Evolutionary conservation across 2,113 vertebrate species (phyloP).

Genomic region (Australoheros scitulus): DNA sequence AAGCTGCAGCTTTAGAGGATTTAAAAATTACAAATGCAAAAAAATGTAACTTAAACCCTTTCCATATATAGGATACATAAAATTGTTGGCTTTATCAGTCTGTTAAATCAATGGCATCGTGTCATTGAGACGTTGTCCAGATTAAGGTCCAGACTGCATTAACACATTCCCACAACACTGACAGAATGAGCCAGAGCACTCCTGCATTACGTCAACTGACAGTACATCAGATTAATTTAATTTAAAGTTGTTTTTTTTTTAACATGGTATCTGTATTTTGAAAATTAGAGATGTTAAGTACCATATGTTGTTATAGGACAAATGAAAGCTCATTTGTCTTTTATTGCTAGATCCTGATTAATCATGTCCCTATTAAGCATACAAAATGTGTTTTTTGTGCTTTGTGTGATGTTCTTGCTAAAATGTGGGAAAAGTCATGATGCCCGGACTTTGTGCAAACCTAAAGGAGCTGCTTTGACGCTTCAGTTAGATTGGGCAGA

Average conservation of each 20-base stretch:
- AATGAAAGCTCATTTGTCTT: neutral
- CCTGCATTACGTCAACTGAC: fast-evolving
- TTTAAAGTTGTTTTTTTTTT: too few species aligned
- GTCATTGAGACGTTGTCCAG: neutral
- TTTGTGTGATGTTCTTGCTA: neutral
- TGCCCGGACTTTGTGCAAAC: neutral
- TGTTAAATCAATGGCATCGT: neutral
- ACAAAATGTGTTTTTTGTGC: neutral
- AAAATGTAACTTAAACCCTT: neutral
- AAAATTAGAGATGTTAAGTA: neutral
- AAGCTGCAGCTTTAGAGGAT: neutral
- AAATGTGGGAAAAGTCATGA: neutral
- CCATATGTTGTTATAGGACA: too few species aligned
- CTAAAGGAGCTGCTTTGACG: neutral
- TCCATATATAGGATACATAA: neutral
- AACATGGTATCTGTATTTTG: neutral
- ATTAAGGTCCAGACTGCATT: neutral
- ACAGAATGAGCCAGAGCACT: neutral
- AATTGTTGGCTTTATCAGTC: neutral
- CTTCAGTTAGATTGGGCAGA: neutral
- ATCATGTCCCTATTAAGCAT: neutral
- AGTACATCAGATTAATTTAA: neutral
- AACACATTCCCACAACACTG: neutral
- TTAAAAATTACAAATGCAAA: neutral
- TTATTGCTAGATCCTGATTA: neutral